These are phyloP conservation scores for Microcaecilia unicolor DNA, from an alignment of 2,797 vertebrate species.

Conservation along the genomic window DNA sequence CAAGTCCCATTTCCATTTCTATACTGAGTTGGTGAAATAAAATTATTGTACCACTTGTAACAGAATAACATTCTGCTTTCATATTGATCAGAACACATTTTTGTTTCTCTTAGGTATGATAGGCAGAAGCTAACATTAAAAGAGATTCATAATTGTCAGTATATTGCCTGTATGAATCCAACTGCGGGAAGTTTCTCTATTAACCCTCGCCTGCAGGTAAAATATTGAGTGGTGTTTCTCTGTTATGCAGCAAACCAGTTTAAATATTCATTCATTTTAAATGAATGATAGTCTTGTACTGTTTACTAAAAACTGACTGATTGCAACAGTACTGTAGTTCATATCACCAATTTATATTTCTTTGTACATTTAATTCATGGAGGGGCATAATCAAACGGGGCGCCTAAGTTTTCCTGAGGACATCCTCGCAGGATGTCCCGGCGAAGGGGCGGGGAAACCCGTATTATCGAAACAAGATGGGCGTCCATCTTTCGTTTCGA, in stretches of 20 bases:
- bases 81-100: too few species aligned
- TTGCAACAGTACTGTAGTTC: background rate
- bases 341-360: background rate
- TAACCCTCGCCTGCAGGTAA: slow-evolving; percentile 65
- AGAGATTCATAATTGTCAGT: slow-evolving; percentile 64
- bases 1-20: too few species aligned
- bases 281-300: background rate
- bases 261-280: background rate
- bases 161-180: slow-evolving; percentile 67
- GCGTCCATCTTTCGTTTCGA: too few species aligned
- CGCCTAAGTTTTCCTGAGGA: too few species aligned
- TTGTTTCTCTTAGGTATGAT: slow-evolving; percentile 56
- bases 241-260: background rate
- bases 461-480: too few species aligned
- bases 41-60: too few species aligned
- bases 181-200: slow-evolving; percentile 62
- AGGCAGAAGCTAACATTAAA: slow-evolving; percentile 62
- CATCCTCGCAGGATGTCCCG: too few species aligned
- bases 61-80: too few species aligned
- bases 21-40: too few species aligned
- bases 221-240: background rate
- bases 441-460: too few species aligned
- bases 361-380: too few species aligned
- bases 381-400: too few species aligned
- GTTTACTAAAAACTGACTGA: background rate